Evolutionary conservation across 2,888 invertebrate species (phyloP), one percentile per base, ranked within the genome.

Genomic region (Malachius bipustulatus): DNA sequence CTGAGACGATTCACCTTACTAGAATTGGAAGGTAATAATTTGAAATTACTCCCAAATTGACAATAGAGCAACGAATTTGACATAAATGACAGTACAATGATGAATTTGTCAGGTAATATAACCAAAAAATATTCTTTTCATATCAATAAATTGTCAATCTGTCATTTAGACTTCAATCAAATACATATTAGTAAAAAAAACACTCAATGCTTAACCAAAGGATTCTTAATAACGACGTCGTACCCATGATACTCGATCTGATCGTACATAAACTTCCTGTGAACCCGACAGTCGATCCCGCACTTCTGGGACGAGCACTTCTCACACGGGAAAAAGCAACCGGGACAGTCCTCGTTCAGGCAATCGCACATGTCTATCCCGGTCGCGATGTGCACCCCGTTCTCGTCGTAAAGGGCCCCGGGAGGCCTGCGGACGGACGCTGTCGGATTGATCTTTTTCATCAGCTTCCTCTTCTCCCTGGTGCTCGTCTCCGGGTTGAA

Each of bases 291-390:
- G 34, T 84, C 82, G 45, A 76, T 73, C 2, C 82, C 87, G 60
- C 88, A 89, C 57, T 83, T 84, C 14, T 62, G 62, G 0, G 83
- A 83, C 12, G 59, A 63, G 52, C 89, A 89, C 54, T 73, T 78
- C 3, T 67, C 56, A 50, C 87, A 88, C 2, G 79, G 76, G 52
- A 79, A 83, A 63, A 88, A 88, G 56, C 93, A 93, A 0, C 93
- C 93, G 1, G 73, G 66, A 49, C 93, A 93, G 8, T 67, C 65
- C 26, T 69, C 67, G 47, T 78, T 75, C 43, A 90, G 65, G 54
- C 91, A 93, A 57, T 93, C 93, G 46, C 93, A 93, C 8, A 85
- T 51, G 61, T 91, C 82, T 45, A 70, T 61, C 2, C 77, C 76
- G 14, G 72, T 72, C 10, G 63, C 61, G 13, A 75, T 64, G 44